Evolutionary conservation across 35 echinoderm and acorn worm genomes (phyloP), one percentile per base, ranked within the genome.

Genomic region (Strongylocentrotus purpuratus): DNA sequence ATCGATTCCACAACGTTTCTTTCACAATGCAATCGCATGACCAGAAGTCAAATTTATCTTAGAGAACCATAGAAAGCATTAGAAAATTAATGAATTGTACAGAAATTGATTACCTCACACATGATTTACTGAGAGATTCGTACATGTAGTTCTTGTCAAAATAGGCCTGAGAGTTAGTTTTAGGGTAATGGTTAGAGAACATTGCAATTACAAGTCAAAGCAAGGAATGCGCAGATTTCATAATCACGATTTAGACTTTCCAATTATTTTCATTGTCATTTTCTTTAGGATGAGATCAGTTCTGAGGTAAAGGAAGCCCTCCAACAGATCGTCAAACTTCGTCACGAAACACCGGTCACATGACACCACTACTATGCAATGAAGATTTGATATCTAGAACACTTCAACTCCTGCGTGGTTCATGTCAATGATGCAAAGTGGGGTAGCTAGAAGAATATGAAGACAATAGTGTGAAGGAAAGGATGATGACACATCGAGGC

Each of bases 281-380:
- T 78, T 78, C n/a, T 94, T 7, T 96, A 98, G 97, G 96, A 93
- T 94, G 95, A 94, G 78, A 92, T 97, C 88, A 94, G 96, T 33
- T 95, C 97, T 46, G 94, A 95, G 4, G 96, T 98, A 0, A 97
- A 96, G 50, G 61, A 96, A 46, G 96, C 97, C 33, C 46, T 98
- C 61, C 33, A 97, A 33, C 94, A 97, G 86, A 98, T 98, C 47
- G 94, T 96, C 61, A 98, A 96, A 86, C 95, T 98, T 28, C 86
- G 96, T 22, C 95, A 92, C 31, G 95, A 93, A 47, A 93, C 91
- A 48, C 91, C 32, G 18, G 91, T 93, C 46, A 58, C 91, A 93
- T 89, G 87, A 89, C 45, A 46, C 31, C 32, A 4, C 87, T 89
- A 78, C 28, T 78, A 78, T 78, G 65, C 65, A 78, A 78, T 78